These are phyloP conservation scores for Melanerpes aurifrons DNA, from an alignment of 2,113 vertebrate species.

Conservation along the genomic window DNA sequence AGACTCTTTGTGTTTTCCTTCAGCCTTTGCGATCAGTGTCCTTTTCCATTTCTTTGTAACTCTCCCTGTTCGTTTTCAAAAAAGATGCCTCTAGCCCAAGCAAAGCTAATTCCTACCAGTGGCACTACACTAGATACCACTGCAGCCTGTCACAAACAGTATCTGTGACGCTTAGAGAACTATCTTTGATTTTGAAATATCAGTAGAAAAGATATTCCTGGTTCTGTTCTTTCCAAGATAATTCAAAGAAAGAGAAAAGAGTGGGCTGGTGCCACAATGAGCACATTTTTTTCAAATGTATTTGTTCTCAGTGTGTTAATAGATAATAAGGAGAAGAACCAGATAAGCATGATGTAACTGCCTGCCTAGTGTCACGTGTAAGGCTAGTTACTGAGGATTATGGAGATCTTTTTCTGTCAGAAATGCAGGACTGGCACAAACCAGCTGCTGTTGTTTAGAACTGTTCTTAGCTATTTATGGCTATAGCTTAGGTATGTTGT, in stretches of 20 bases:
- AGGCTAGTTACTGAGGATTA: neutral
- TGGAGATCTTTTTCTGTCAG: neutral
- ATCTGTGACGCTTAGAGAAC: neutral
- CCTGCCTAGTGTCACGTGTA: neutral
- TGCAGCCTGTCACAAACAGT: neutral
- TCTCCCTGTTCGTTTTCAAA: neutral
- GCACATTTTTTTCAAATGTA: neutral
- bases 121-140: neutral
- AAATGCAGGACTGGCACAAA: neutral
- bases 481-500: neutral
- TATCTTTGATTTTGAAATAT: constrained; percentile 27
- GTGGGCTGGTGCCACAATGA: neutral
- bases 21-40: constrained; percentile 36
- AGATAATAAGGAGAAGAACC: neutral
- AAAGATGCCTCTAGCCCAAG: neutral
- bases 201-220: neutral
- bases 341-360: neutral
- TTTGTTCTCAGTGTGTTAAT: neutral
- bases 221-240: neutral
- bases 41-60: constrained; percentile 51
- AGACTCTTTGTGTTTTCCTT: constrained; percentile 39
- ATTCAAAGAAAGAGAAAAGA: constrained; percentile 15
- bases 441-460: neutral
- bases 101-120: constrained; percentile 5
- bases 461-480: neutral